A percentile compares a stretch with the other conserved stretches of the same genome.
These are phyloP conservation scores for Protobothrops mucrosquamatus DNA, from an alignment of 2,113 vertebrate genomes.

Conservation along the genomic window DNA sequence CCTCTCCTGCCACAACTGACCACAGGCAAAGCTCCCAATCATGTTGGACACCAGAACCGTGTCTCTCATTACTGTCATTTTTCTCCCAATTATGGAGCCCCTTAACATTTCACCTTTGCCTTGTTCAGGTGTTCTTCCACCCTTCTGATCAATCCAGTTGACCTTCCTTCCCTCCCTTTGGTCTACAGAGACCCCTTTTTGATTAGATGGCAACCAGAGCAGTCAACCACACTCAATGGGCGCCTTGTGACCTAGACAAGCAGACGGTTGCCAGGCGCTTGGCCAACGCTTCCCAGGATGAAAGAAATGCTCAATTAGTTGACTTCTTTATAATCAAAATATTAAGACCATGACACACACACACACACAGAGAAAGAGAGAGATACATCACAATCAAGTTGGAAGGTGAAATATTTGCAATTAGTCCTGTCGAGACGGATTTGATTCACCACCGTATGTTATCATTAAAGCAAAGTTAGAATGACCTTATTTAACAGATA, in stretches of 20 bases:
- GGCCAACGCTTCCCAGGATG: neutral
- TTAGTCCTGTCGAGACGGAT: slow-evolving; percentile 22
- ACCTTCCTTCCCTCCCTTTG: neutral
- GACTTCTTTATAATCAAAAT: neutral
- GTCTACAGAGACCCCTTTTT: neutral
- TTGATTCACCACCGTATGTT: neutral
- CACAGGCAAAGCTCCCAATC: neutral
- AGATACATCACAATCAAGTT: neutral
- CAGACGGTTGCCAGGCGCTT: neutral
- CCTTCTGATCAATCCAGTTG: neutral
- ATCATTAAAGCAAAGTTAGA: neutral
- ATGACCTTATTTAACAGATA: neutral
- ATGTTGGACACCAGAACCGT: neutral
- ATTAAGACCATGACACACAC: neutral
- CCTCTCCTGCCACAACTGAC: neutral
- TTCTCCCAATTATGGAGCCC: neutral
- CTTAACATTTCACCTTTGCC: too few relatives aligned
- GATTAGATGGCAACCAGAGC: neutral
- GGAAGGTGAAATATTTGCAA: slow-evolving; percentile 19
- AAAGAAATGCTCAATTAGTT: neutral
- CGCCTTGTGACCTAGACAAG: neutral
- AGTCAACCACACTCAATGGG: neutral
- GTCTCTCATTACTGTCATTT: neutral
- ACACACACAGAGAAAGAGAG: neutral
- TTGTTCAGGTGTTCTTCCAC: neutral